Percentiles rank a stretch among this genome's conserved stretches.
These are phyloP conservation scores for Strix uralensis DNA, from an alignment of 2,113 vertebrate species.

Conservation along the genomic window DNA sequence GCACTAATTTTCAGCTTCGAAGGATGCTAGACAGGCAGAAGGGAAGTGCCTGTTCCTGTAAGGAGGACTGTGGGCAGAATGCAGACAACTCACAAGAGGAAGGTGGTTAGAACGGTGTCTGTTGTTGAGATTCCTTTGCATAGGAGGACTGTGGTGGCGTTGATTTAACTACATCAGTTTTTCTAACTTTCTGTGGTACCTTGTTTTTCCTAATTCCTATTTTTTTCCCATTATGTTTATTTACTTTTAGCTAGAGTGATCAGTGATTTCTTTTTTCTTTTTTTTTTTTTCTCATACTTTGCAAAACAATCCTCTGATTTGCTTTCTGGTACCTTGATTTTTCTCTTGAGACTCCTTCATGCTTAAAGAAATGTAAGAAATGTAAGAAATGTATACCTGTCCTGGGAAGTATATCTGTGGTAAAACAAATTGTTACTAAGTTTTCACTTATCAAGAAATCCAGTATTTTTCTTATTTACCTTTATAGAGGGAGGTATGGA, in stretches of 20 bases:
- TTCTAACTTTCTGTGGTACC: background rate
- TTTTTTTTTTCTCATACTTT: background rate
- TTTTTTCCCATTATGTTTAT: background rate
- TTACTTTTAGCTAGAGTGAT: background rate
- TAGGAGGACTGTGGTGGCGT: background rate
- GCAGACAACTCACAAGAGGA: background rate
- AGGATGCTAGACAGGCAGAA: background rate
- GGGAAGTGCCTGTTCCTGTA: background rate
- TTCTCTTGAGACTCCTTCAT: background rate
- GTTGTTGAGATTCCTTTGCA: background rate
- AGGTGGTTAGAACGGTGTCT: background rate
- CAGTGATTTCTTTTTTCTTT: background rate
- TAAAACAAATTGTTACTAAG: background rate
- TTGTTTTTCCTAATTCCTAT: background rate
- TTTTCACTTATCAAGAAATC: background rate
- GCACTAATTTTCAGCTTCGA: background rate
- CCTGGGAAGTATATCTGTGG: background rate
- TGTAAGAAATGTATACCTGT: background rate
- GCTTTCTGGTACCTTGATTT: background rate
- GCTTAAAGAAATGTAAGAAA: background rate
- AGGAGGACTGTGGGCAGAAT: background rate
- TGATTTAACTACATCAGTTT: background rate
- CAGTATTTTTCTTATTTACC: background rate
- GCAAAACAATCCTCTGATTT: background rate
- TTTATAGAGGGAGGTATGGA: background rate